Evolutionary conservation across 2,797 vertebrate genomes (phyloP).

Genomic region (Sebastes glaucus): DNA sequence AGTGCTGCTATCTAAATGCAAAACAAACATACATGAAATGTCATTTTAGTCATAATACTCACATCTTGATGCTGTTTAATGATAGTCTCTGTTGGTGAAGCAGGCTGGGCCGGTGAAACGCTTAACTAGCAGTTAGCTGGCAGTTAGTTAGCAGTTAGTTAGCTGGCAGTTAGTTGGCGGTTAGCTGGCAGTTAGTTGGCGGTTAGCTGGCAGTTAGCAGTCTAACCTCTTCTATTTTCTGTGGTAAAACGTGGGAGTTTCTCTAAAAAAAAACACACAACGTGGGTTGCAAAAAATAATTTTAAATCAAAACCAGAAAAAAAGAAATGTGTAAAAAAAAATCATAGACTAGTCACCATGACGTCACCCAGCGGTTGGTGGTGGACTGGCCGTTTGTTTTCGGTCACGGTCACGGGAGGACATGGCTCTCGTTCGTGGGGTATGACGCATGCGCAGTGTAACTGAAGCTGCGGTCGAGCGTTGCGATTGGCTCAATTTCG

Average conservation of each 20-base stretch:
- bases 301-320: not conserved
- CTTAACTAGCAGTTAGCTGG: too few relatives aligned
- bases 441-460: too few relatives aligned
- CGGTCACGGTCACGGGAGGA: too few relatives aligned
- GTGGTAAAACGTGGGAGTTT: not conserved
- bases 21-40: not conserved
- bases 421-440: too few relatives aligned
- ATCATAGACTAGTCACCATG: not conserved
- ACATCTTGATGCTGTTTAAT: not conserved
- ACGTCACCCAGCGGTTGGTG: too few relatives aligned
- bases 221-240: not conserved
- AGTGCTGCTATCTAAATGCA: not conserved
- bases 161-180: rapidly evolving
- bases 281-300: not conserved
- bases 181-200: rapidly evolving
- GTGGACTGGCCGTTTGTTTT: too few relatives aligned
- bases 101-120: not conserved
- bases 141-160: too few relatives aligned
- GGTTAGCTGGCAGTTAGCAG: not conserved
- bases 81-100: not conserved
- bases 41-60: not conserved
- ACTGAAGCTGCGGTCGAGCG: too few relatives aligned
- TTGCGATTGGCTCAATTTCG: too few relatives aligned
- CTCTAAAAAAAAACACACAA: not conserved
- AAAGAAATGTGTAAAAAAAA: not conserved